These are phyloP conservation scores for Dasypolia templi DNA, from an alignment of 2,888 invertebrate species.

Conservation along the genomic window DNA sequence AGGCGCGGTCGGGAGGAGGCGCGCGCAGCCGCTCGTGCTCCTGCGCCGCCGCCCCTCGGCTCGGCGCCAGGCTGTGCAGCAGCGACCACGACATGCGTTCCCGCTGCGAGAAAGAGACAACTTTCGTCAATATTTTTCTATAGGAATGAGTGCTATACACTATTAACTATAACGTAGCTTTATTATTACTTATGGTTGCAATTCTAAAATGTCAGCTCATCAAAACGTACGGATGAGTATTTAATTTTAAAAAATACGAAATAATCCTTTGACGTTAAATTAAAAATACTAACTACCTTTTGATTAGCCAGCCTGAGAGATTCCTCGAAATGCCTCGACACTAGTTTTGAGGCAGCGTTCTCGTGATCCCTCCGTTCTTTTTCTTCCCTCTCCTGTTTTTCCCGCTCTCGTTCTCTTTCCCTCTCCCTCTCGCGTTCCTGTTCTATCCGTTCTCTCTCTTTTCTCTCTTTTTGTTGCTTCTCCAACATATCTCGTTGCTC, in stretches of 20 bases:
- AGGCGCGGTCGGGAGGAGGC: constrained; percentile 74
- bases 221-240: neutral
- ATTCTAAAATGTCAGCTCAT: neutral
- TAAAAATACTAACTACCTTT: constrained; percentile 89
- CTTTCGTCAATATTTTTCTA: constrained; percentile 21
- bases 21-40: constrained; percentile 75
- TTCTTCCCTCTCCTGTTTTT: constrained; percentile 89
- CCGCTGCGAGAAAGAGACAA: constrained; percentile 81
- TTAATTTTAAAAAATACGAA: neutral
- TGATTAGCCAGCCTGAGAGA: constrained; percentile 94
- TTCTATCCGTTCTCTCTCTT: constrained; percentile 92
- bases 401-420: constrained; percentile 87
- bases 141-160: neutral
- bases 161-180: neutral
- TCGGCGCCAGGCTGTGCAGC: constrained; percentile 88
- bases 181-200: neutral
- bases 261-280: neutral
- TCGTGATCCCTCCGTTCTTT: constrained; percentile 91
- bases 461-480: constrained; percentile 92
- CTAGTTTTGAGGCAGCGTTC: constrained; percentile 94
- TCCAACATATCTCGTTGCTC: constrained; percentile 91
- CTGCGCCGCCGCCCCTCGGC: constrained; percentile 72
- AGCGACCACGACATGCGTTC: constrained; percentile 91
- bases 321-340: constrained; percentile 97
- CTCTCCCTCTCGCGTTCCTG: constrained; percentile 91